Evolutionary conservation across 23 tunicate species (phyloP), one percentile per base, ranked within the genome.

Genomic region (Aplidium turbinatum): DNA sequence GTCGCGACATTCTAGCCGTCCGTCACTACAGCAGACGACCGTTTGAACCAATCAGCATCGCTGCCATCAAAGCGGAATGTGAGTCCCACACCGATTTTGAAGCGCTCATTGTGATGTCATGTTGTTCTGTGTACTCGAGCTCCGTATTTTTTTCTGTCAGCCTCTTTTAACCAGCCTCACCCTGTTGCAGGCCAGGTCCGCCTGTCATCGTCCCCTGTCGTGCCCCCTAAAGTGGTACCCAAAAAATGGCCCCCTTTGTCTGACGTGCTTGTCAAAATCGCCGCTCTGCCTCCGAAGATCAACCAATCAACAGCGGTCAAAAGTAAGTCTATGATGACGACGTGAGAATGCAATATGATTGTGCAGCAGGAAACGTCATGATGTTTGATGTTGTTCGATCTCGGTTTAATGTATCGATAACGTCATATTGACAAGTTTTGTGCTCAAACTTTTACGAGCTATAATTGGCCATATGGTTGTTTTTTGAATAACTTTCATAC

Each of bases 41-140:
- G 24, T 91, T 91, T 33, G 81, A 75, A 31, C 67, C 86, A 32
- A 91, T 91, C 57, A 84, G 75, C 67, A 75, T 84, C 58, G 83
- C 91, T 31, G 76, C 79, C 11, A 91, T 91, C 45, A 91, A 91
- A 57, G 91, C 91, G 4, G 91, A 91, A 67, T 91, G 97, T 91
- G 60, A 84, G 97, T 64, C 48, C 29, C 11, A 42, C 11, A 42
- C 11, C 50, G 16, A 16, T 26, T 62, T 19, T 35, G 19, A n/a
- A 5, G 19, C 5, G 6, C 6, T 11, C 20, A 11, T 11, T 54
- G 19, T n/a, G 61, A 54, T 54, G 19, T 54, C 61, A 54, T 54
- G 6, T 42, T 42, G 48, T 9, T 42, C 48, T 9, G 16, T 9
- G 13, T 9, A 42, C 9, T 42, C 48, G 48, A 16, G 16, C 48